phyloP scores from a whole-genome alignment of 2,888 invertebrate species.

The Keiferia lycopersicella region DNA sequence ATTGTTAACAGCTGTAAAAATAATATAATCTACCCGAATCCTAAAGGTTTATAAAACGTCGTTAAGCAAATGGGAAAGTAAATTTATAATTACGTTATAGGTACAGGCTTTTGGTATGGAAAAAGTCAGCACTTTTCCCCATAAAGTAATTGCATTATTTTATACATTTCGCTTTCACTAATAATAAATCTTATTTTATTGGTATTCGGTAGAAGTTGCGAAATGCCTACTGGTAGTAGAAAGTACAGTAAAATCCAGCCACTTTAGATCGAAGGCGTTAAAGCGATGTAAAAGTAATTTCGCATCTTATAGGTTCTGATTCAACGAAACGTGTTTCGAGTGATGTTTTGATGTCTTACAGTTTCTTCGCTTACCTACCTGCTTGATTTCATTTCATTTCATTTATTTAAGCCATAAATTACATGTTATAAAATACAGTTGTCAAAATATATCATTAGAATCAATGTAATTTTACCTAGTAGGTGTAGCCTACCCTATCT shows the following conservation, averaged over 20 bases:
- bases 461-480: too few species aligned
- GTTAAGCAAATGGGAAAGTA: neutral
- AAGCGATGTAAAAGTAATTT: conserved; percentile 7
- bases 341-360: neutral
- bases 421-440: too few species aligned
- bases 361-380: neutral
- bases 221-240: neutral
- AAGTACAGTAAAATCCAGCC: neutral
- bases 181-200: conserved; percentile 3
- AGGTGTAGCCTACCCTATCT: too few species aligned
- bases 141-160: neutral
- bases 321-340: too few species aligned
- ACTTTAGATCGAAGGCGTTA: neutral
- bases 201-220: conserved; percentile 1
- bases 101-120: neutral
- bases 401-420: too few species aligned
- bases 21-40: neutral
- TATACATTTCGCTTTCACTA: neutral
- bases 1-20: too few species aligned
- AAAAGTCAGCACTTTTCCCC: neutral
- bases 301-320: too few species aligned
- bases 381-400: too few species aligned
- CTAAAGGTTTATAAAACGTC: neutral
- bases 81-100: neutral
- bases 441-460: too few species aligned